Evolutionary conservation across 2,888 invertebrate genomes (phyloP), one percentile per base, ranked within the genome.

Genomic region (Drosophila cracens): DNA sequence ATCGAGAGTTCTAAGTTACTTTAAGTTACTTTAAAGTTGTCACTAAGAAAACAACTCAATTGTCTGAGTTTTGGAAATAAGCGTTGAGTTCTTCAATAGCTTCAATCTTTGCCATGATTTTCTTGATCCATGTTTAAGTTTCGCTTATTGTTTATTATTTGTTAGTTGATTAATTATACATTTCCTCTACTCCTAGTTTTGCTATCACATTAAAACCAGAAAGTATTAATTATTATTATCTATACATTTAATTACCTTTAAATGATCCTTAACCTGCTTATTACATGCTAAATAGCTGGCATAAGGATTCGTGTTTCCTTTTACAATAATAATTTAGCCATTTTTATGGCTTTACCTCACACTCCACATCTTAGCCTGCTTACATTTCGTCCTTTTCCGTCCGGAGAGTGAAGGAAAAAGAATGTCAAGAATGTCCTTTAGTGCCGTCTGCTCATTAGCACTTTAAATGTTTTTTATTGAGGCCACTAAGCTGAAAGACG

Each of bases 371-470:
- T 25, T 27, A 36, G 11, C 11, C 34, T 53, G 8, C 48, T 38
- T 33, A 29, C 60, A 36, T 31, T 21, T 38, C 36, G 25, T 36
- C 29, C 4, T 11, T 36, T 16, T 25, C 6, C 51, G 21, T 16
- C 1, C 7, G 7, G 33, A 33, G 16, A 21, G 21, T 4, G 21
- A 18, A 46, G 52, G 36, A 13, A 40, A 48, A 33, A 57, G 16
- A 57, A 29, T 16, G 2, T 33, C 13, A 13, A 25, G 27, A 74
- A 62, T 36, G 68, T 69, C 68, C 60, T 77, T 71, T 54, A 53
- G 51, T 52, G 36, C 57, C 53, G 51, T 36, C 65, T 63, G 51
- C 79, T 77, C 65, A 82, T 86, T 86, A 82, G 75, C 81, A 84
- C 79, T 77, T 66, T 36, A 60, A 82, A 77, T 73, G 76, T 57